Conservation (phyloP, 2,888 invertebrate species). For the Melipona bicolor region DNA sequence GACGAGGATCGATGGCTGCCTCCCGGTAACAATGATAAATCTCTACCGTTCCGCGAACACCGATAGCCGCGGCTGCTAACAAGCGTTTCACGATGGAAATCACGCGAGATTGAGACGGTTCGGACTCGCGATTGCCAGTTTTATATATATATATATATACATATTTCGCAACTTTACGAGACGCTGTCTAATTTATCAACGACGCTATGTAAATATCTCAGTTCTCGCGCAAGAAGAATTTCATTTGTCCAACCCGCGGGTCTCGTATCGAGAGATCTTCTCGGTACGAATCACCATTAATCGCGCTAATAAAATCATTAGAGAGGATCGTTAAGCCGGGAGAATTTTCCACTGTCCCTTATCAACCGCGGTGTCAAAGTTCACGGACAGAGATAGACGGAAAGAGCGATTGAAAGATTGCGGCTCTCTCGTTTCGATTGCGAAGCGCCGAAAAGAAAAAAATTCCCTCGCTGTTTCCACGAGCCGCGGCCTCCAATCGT, state of each 20-base stretch:
- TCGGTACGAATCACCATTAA: not conserved
- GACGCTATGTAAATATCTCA: not conserved
- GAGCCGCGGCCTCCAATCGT: not conserved
- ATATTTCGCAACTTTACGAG: conserved; percentile 23
- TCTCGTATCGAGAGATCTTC: not conserved
- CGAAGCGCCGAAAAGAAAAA: not conserved
- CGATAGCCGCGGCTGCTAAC: not conserved
- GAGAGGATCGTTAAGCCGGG: not conserved
- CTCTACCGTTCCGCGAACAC: not conserved
- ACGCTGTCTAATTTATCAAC: conserved; percentile 23
- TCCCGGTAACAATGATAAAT: not conserved
- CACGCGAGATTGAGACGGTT: not conserved
- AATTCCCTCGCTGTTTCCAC: not conserved
- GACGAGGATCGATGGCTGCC: not conserved
- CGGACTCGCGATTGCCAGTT: not conserved
- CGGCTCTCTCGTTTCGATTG: not conserved
- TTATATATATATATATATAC: too few species aligned
- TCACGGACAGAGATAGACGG: not conserved
- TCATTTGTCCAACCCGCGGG: not conserved
- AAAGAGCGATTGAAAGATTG: conserved; percentile 4
- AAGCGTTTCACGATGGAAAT: conserved; percentile 1
- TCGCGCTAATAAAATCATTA: not conserved
- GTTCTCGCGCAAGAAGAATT: not conserved
- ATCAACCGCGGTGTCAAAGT: conserved; percentile 37
- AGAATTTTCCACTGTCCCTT: conserved; percentile 56